Conservation (phyloP, 2,797 vertebrate species). For the Pampus argenteus region DNA sequence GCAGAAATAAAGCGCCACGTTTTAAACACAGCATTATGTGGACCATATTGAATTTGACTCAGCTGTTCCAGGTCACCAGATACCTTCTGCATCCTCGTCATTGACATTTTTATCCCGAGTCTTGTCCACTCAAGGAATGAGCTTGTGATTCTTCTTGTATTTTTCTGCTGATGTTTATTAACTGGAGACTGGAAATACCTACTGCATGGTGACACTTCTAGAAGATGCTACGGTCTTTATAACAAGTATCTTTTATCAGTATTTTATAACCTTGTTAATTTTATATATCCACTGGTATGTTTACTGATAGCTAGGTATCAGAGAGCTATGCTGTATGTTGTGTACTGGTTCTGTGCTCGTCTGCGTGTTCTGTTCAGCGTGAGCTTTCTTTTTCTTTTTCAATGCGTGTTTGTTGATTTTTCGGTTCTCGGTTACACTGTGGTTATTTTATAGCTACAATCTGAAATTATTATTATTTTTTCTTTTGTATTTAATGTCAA, state of each 20-base stretch:
- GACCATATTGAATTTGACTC: conserved; percentile 46
- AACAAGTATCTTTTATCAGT: conserved; percentile 84
- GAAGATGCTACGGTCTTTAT: conserved; percentile 83
- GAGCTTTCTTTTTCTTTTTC: conserved; percentile 60
- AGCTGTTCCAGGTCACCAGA: conserved; percentile 56
- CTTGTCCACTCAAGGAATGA: conserved; percentile 76
- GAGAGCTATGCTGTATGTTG: conserved; percentile 73
- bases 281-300: conserved; percentile 80
- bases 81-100: conserved; percentile 51
- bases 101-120: conserved; percentile 61
- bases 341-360: conserved; percentile 76
- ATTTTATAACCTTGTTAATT: conserved; percentile 88
- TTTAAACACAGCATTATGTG: conserved; percentile 48
- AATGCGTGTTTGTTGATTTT: conserved; percentile 61
- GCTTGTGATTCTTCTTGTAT: conserved; percentile 84
- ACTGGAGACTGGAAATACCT: conserved; percentile 76
- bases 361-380: conserved; percentile 69
- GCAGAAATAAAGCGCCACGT: conserved; percentile 32
- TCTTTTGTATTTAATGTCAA: conserved; percentile 89
- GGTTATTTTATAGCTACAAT: conserved; percentile 85
- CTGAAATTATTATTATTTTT: conserved; percentile 76
- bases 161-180: conserved; percentile 84
- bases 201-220: conserved; percentile 86
- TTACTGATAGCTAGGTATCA: conserved; percentile 74
- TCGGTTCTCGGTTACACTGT: conserved; percentile 86